Evolutionary conservation across 1,140 invertebrate species (phyloP), one percentile per base, ranked within the genome.

Genomic region (Adelges cooleyi): DNA sequence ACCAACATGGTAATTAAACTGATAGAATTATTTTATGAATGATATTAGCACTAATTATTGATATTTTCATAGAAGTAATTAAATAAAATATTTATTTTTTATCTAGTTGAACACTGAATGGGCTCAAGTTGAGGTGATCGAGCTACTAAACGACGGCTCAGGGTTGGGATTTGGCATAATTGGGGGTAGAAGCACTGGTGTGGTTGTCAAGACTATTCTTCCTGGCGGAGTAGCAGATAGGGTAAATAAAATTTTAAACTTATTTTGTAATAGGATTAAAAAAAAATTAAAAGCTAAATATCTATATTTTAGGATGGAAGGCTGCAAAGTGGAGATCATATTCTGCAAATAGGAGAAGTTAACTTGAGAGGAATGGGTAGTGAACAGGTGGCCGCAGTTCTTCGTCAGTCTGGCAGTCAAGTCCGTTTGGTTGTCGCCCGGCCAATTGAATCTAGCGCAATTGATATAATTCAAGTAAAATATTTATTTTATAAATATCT

Each of bases 161-260:
- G 89, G 89, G 8, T 80, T 92, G 65, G 91, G 90, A 56, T 97
- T 97, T 77, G 94, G 94, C 53, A 90, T 97, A 69, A 92, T 96
- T 68, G 94, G 93, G 51, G 93, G 93, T 9, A 80, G 89, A 50
- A 94, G 89, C 74, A 95, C 93, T 20, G 94, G 93, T n/a, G 94
- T 97, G 53, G 92, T 97, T 9, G 90, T 97, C 65, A 97, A 97
- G 76, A 92, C 90, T 56, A 87, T 97, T 51, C 79, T 95, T 18
- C 91, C 91, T 13, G 92, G 91, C 20, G 90, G 91, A 69, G 86
- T 92, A 9, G 91, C 92, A 17, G 91, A 95, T 76, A 81, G 85
- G 77, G 90, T 92, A 75, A 80, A 78, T 78, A 54, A 44, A 42
- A 13, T 38, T 52, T n/a, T n/a, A n/a, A 66, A 36, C 13, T 67